Evolutionary conservation across 1,140 invertebrate species (phyloP), one percentile per base, ranked within the genome.

Genomic region (Meloidogyne floridensis): DNA sequence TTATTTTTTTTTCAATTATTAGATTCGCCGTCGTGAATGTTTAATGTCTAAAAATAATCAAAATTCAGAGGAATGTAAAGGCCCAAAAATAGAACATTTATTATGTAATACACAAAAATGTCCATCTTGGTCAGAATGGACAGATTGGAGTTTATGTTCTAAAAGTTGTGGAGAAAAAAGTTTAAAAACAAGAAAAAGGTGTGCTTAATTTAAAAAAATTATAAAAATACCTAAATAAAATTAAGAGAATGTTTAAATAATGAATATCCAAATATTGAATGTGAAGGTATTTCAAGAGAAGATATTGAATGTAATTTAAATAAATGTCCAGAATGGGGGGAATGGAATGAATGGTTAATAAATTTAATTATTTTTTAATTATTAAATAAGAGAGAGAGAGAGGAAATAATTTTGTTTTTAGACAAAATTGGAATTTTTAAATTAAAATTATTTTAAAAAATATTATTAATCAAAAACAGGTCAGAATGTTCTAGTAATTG

Each of bases 101-200:
- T 72, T 79, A 13, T 79, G 77, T 72, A 79, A 79, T 72, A 79
- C 77, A 18, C 65, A 79, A 18, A 10, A 32, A 11, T 79, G 77
- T 51, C 18, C 77, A 4, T 18, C 75, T 47, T 77, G 51, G 75
- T 42, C 75, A 11, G 13, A 18, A 53, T 77, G 75, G 75, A 59
- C 75, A 8, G 47, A 77, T 3, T 77, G 75, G 75, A 15, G 54
- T 15, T 11, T 65, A 6, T 77, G 75, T 65, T 7, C 47, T 42
- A 77, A 77, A 65, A 77, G 51, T 18, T 77, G 75, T 77, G 75
- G 75, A 5, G 54, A 13, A 20, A 65, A 65, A 15, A 65, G 47
- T 15, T 65, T 65, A 59, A 54, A 59, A 20, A 65, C 75, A 42
- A 43, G 75, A 6, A 77, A 77, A 59, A 70, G 75, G 75, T 77